Conservation (phyloP, 2,888 invertebrate genomes). For the Cordilura impudica region DNA sequence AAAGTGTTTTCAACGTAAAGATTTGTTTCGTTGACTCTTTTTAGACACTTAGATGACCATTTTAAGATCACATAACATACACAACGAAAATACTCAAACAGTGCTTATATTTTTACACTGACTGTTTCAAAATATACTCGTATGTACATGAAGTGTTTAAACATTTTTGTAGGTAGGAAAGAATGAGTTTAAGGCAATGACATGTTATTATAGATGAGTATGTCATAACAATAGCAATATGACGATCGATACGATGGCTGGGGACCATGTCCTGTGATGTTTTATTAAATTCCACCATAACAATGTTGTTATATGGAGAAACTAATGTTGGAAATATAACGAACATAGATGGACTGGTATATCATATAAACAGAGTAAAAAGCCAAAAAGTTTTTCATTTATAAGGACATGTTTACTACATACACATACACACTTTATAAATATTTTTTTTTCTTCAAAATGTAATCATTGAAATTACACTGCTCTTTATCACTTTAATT, state of each 20-base stretch:
- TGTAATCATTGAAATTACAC: slow-evolving; percentile 45
- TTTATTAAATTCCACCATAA: slow-evolving; percentile 39
- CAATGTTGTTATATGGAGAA: neutral
- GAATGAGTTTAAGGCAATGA: slow-evolving; percentile 3
- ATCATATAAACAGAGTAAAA: neutral
- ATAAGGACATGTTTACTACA: neutral
- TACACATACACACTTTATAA: neutral
- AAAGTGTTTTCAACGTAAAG: too few species aligned
- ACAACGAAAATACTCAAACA: too few species aligned
- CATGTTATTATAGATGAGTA: slow-evolving; percentile 20
- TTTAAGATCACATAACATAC: too few species aligned
- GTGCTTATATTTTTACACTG: too few species aligned
- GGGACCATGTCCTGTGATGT: slow-evolving; percentile 19
- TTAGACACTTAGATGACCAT: too few species aligned
- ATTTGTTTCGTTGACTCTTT: too few species aligned
- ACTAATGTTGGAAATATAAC: neutral
- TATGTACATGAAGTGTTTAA: neutral
- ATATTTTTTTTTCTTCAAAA: slow-evolving; percentile 21
- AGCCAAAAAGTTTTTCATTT: neutral
- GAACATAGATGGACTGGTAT: slow-evolving; percentile 6
- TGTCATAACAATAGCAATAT: slow-evolving; percentile 22
- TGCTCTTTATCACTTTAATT: slow-evolving; percentile 45
- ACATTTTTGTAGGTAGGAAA: neutral
- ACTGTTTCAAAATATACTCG: too few species aligned
- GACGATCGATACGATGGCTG: slow-evolving; percentile 30